Percentiles rank a stretch among this genome's conserved stretches.
These are phyloP conservation scores for Campopleginae sp. DNA, from an alignment of 2,888 invertebrate genomes.

Conservation along the genomic window DNA sequence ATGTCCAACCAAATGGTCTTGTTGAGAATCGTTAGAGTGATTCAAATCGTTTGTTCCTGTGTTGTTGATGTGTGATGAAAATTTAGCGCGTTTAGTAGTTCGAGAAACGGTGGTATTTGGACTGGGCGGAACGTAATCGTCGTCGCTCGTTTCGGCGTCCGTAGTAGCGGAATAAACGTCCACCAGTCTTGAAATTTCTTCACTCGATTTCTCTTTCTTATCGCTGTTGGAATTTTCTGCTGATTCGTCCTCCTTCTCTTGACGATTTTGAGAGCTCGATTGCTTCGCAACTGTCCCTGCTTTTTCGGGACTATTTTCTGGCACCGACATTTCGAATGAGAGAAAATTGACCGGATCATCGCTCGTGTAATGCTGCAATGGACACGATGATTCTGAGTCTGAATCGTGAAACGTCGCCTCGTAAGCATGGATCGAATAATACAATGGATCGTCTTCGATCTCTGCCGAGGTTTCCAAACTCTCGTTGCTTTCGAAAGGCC, in stretches of 20 bases:
- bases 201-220: not conserved
- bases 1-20: slow-evolving; percentile 27
- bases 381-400: slow-evolving; percentile 75
- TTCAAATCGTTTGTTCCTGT: not conserved
- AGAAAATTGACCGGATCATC: slow-evolving; percentile 71
- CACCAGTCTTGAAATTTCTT: not conserved
- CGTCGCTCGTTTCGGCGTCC: slow-evolving; percentile 61
- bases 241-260: not conserved
- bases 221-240: not conserved
- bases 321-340: slow-evolving; percentile 59
- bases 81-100: slow-evolving; percentile 52
- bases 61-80: not conserved
- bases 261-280: not conserved
- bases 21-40: not conserved
- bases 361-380: slow-evolving; percentile 76
- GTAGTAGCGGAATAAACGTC: slow-evolving; percentile 56
- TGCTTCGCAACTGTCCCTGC: not conserved
- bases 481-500: slow-evolving; percentile 44
- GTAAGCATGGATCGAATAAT: slow-evolving; percentile 53
- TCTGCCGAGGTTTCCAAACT: slow-evolving; percentile 31
- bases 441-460: slow-evolving; percentile 43
- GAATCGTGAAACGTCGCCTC: slow-evolving; percentile 72
- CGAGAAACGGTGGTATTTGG: slow-evolving; percentile 32
- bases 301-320: slow-evolving; percentile 16
- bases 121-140: slow-evolving; percentile 28